These are phyloP conservation scores for Vulpes lagopus DNA, from an alignment of 2,113 vertebrate species.

Conservation along the genomic window DNA sequence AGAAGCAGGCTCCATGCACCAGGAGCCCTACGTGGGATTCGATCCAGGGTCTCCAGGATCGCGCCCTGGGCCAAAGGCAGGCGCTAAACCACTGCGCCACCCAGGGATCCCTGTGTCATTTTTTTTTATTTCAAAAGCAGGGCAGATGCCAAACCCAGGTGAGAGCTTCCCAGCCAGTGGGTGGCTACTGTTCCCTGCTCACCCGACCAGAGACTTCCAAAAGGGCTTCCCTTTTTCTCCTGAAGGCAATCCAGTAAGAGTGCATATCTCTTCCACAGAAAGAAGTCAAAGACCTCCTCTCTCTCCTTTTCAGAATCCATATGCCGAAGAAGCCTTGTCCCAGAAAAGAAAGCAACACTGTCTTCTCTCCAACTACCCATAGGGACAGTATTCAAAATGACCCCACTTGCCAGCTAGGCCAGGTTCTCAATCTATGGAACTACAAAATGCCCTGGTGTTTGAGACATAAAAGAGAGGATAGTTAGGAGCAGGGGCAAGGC, in stretches of 20 bases:
- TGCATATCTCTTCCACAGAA: background rate
- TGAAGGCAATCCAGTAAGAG: background rate
- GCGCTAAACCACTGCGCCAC: no score
- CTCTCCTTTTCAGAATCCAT: background rate
- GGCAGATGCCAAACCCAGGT: background rate
- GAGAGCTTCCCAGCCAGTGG: background rate
- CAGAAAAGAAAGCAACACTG: background rate
- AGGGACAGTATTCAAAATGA: background rate
- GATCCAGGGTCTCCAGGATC: no score
- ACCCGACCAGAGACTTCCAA: background rate
- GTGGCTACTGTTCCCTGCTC: background rate
- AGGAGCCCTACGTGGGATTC: no score
- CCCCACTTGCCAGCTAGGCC: background rate
- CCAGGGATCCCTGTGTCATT: no score
- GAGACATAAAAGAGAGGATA: background rate
- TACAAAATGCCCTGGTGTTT: background rate
- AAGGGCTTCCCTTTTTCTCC: slow-evolving; percentile 26
- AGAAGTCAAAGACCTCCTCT: background rate
- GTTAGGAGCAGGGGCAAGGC: background rate
- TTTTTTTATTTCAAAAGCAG: slow-evolving; percentile 36
- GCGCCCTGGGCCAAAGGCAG: no score
- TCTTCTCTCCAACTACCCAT: background rate
- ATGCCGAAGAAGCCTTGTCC: background rate
- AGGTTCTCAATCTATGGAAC: background rate
- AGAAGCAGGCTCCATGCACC: no score